phyloP scores from a whole-genome alignment of 2,888 invertebrate genomes.

The Chironomus tentans region DNA sequence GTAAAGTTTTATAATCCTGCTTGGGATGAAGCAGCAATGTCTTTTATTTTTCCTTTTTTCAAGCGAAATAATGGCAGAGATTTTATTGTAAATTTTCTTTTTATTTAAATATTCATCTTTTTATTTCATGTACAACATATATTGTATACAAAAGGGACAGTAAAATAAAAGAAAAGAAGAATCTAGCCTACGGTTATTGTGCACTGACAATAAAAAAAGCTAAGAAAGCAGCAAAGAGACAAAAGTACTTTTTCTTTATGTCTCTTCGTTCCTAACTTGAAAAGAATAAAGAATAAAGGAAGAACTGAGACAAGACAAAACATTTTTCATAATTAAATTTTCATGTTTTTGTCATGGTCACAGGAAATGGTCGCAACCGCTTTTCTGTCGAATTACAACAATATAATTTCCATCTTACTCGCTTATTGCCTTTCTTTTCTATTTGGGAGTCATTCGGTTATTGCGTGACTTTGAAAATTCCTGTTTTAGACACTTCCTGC shows the following conservation, averaged over 20 bases:
- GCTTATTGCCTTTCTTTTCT: background rate
- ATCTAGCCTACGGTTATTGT: background rate
- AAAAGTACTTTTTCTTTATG: background rate
- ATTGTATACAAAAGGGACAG: no score
- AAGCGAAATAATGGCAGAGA: no score
- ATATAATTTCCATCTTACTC: background rate
- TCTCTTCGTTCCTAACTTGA: background rate
- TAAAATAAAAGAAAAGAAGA: no score
- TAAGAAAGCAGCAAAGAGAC: background rate
- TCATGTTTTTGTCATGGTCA: slow-evolving; percentile 9
- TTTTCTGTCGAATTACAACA: background rate
- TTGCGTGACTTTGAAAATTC: no score
- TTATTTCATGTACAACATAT: no score
- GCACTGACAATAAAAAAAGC: background rate
- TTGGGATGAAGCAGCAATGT: no score
- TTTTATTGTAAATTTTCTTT: no score
- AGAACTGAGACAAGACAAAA: background rate
- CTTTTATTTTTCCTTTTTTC: no score
- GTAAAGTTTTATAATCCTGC: background rate
- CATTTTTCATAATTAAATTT: slow-evolving; percentile 23
- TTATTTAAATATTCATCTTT: no score
- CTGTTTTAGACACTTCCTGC: no score
- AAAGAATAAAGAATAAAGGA: background rate
- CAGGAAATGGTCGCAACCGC: background rate
- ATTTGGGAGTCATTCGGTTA: no score